phyloP scores from a whole-genome alignment of 2,888 invertebrate species.

The Leptopilina syphax region DNA sequence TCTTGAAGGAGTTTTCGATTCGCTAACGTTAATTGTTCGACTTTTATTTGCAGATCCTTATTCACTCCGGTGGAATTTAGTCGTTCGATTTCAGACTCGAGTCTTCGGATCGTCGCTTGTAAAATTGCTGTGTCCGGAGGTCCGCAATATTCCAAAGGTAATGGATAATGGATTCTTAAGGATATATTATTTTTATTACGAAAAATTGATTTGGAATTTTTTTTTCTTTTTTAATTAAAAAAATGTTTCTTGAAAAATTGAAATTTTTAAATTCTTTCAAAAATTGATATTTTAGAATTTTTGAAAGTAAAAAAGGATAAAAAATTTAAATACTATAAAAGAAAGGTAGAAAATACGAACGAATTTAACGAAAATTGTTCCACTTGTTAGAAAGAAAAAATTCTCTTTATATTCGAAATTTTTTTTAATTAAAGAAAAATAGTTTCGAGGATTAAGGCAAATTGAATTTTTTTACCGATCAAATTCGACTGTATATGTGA shows the following conservation, averaged over 20 bases:
- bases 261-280: no score
- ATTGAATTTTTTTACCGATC: slow-evolving; percentile 74
- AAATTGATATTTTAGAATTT: no score
- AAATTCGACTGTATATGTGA: slow-evolving; percentile 79
- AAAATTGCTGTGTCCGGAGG: slow-evolving; percentile 78
- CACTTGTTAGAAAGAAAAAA: neutral
- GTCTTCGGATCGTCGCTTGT: slow-evolving; percentile 77
- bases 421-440: neutral
- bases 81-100: slow-evolving; percentile 77
- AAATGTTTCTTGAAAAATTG: no score
- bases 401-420: neutral
- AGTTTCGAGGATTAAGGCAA: neutral
- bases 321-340: slow-evolving; percentile 21
- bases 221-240: no score
- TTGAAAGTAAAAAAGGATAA: neutral
- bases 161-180: slow-evolving; percentile 78
- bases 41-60: slow-evolving; percentile 68
- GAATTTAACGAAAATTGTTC: neutral
- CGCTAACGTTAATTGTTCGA: slow-evolving; percentile 61
- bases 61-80: slow-evolving; percentile 64
- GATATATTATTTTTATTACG: slow-evolving; percentile 38
- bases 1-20: slow-evolving; percentile 65
- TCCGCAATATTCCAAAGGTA: slow-evolving; percentile 79
- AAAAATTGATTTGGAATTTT: neutral
- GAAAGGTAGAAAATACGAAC: neutral